Evolutionary conservation across 2,113 vertebrate genomes (phyloP).

Genomic region (Caranx ignobilis): DNA sequence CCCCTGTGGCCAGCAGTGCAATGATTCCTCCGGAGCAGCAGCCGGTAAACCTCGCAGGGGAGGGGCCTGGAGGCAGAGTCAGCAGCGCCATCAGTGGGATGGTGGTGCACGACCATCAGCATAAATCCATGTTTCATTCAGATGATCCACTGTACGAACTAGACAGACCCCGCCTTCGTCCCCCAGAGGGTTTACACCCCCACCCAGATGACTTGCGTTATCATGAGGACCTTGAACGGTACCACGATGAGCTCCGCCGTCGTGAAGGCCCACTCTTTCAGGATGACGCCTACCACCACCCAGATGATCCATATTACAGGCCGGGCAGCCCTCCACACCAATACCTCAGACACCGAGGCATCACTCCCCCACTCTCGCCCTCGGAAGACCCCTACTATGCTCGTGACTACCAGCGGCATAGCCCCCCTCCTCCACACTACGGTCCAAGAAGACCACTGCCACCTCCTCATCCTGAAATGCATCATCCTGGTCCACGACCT

Average conservation of each 20-base stretch:
- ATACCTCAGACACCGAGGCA: conserved; percentile 52
- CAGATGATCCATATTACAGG: conserved; percentile 38
- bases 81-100: conserved; percentile 59
- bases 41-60: neutral
- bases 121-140: conserved; percentile 62
- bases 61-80: neutral
- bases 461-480: conserved; percentile 61
- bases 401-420: conserved; percentile 65
- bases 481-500: conserved; percentile 57
- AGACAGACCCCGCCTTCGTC: conserved; percentile 14
- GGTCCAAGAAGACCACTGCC: conserved; percentile 48
- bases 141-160: conserved; percentile 35
- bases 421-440: conserved; percentile 59
- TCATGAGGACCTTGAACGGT: conserved; percentile 48
- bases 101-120: conserved; percentile 79
- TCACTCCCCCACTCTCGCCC: conserved; percentile 58
- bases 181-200: conserved; percentile 17
- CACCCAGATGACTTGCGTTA: conserved; percentile 77
- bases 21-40: conserved; percentile 44
- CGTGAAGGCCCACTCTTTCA: conserved; percentile 15
- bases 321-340: conserved; percentile 53
- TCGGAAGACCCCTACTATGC: conserved; percentile 71
- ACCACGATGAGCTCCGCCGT: conserved; percentile 40
- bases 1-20: neutral
- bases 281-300: conserved; percentile 43